Evolutionary conservation across 2,797 vertebrate genomes (phyloP), one percentile per base, ranked within the genome.

Genomic region (Amblyopsis hoosieri): DNA sequence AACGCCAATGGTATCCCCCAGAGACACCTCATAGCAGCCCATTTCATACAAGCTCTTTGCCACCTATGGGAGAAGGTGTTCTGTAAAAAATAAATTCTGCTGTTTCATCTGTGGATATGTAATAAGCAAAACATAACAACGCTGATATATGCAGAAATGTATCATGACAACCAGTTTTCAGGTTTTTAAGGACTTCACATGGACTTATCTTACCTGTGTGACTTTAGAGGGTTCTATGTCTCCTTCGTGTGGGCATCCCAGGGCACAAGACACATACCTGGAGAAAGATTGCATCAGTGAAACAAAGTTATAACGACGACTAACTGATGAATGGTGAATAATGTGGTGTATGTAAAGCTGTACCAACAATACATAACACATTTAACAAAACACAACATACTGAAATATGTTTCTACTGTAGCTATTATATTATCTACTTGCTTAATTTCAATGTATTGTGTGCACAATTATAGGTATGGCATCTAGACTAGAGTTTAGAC

Each of bases 21-120:
- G 83, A 42, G 97, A 99, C 64, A 99, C 92, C 86, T 99, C 97
- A 31, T 96, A 97, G 79, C 97, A 98, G 69, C 97, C 97, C 92
- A 97, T 91, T 15, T 92, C 87, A 75, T 96, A 96, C 57, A 99
- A 79, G 62, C 80, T 84, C 84, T 96, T 98, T 12, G 95, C 94
- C 13, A 99, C 94, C 97, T 99, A 61, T 45, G 56, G 11, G 42
- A 64, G 0, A 37, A 17, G 7, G 7, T 17, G 8, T 17, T 15
- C 15, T 52, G 15, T 7, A 52, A 17, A 52, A 52, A 52, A n/a
- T 49, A 14, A 6, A 15, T 15, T 50, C 13, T 50, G n/a, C 13
- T 50, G 3, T 50, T n/a, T 50, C 48, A 5, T 50, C 14, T n/a
- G 13, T 14, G 14, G 48, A 14, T 50, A 50, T 14, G 48, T 1